Evolutionary conservation across 2,888 invertebrate genomes (phyloP).

Genomic region (Carabus problematicus): DNA sequence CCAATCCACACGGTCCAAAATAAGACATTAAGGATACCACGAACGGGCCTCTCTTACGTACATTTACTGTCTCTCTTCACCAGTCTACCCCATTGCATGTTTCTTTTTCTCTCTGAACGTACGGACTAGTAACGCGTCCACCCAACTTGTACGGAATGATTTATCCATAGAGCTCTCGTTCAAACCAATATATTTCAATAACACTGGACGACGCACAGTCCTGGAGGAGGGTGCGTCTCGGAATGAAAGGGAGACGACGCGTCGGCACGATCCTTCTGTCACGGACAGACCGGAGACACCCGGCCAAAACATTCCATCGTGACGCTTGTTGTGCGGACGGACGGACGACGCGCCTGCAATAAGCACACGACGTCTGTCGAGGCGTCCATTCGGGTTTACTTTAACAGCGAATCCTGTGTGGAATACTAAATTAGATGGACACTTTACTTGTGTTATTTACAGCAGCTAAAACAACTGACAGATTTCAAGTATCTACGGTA

Average conservation of each 20-base stretch:
- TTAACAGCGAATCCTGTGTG: not conserved
- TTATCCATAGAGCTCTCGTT: constrained; percentile 38
- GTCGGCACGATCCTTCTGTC: too few relatives aligned
- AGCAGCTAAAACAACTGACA: too few relatives aligned
- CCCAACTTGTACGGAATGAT: constrained; percentile 42
- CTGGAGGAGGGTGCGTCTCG: not conserved
- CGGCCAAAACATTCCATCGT: too few relatives aligned
- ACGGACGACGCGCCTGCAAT: constrained; percentile 22
- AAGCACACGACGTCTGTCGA: constrained; percentile 28
- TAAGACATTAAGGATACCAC: constrained; percentile 20
- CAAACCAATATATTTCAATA: constrained; percentile 36
- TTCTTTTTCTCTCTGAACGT: constrained; percentile 11
- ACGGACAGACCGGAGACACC: too few relatives aligned
- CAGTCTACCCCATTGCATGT: constrained; percentile 2
- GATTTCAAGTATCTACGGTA: too few relatives aligned
- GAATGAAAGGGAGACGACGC: constrained; percentile 16
- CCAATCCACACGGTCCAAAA: not conserved
- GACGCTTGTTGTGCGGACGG: constrained; percentile 23
- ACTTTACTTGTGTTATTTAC: too few relatives aligned
- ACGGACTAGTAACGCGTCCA: constrained; percentile 30
- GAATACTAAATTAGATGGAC: too few relatives aligned
- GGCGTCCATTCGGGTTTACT: not conserved
- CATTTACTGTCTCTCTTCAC: not conserved
- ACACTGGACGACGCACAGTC: constrained; percentile 4
- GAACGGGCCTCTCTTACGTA: constrained; percentile 3